Conservation (phyloP, 1,140 invertebrate species). For the Caerostris darwini region DNA sequence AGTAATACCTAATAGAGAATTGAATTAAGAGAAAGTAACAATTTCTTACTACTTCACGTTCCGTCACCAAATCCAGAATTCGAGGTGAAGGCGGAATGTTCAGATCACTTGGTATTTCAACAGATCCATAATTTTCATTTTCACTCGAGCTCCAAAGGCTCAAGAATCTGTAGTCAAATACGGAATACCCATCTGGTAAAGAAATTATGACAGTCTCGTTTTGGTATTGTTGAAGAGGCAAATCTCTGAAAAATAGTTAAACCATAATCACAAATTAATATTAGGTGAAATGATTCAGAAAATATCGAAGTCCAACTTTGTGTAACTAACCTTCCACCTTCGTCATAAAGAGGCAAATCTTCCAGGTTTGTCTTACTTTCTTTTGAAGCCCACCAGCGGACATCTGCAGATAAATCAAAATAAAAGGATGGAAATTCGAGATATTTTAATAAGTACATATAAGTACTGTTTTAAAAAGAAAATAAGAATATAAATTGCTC, state of each 20-base stretch:
- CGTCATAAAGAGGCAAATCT: slow-evolving; percentile 91
- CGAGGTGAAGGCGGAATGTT: slow-evolving; percentile 94
- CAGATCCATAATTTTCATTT: slow-evolving; percentile 94
- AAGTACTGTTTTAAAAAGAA: background rate
- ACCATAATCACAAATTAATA: background rate
- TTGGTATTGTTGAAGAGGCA: slow-evolving; percentile 90
- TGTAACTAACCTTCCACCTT: slow-evolving; percentile 88
- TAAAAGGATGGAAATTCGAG: background rate
- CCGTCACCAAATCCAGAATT: slow-evolving; percentile 94
- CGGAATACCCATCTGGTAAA: slow-evolving; percentile 89
- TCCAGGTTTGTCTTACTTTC: slow-evolving; percentile 83
- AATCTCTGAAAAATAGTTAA: slow-evolving; percentile 79
- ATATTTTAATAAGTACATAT: background rate
- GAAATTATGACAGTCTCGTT: slow-evolving; percentile 93
- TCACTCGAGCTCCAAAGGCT: slow-evolving; percentile 94
- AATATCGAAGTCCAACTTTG: too few species aligned
- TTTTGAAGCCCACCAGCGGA: slow-evolving; percentile 93
- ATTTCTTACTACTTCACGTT: slow-evolving; percentile 83
- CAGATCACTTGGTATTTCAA: slow-evolving; percentile 87
- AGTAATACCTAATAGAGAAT: background rate
- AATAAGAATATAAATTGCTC: slow-evolving; percentile 73
- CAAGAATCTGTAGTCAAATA: slow-evolving; percentile 92
- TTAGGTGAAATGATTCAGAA: too few species aligned
- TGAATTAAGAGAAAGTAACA: background rate
- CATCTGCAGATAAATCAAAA: slow-evolving; percentile 85